Base-by-base conservation (phyloP, 2,888 invertebrate species). In the Chrysolina haemoptera region DNA sequence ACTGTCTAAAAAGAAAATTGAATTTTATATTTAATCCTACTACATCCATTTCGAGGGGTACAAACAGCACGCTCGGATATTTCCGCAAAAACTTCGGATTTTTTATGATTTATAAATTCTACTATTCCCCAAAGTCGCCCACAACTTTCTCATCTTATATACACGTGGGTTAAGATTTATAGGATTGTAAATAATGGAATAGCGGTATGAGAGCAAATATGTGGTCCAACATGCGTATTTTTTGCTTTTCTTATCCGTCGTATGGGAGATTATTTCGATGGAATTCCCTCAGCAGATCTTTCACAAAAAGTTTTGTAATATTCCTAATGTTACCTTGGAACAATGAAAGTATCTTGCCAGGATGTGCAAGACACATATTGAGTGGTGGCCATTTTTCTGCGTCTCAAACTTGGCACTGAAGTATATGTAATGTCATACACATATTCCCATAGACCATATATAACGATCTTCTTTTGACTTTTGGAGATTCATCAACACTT, bases 91-190 rank as follows among this genome's bases (percentile, higher is more conserved):
- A 80, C 76, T 59, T 59, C n/a, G 59, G 59, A 59, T 82, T 82
- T 82, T 84, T 82, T 81, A 84, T 84, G 84, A 84, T 84, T 84
- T 84, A 84, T 84, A 82, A 82, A 84, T 84, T 83, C 81, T 77
- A 79, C 78, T 80, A 82, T 82, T 82, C 78, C 79, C 79, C 70
- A 66, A 81, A 84, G 81, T 81, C 82, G 79, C 79, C 78, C 79
- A 80, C 82, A 84, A 84, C 80, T 83, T 84, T 82, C 80, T 81
- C 84, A 82, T 84, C 82, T 83, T 83, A 82, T 80, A 81, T 83
- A 83, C 84, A 84, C 83, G 84, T 82, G 82, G 81, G 82, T 74
- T 79, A 80, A 83, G 83, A 85, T 85, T 85, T 85, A 85, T 85
- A 82, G 80, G 82, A 80, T 83, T 83, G 84, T 85, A 84, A 85